Base-by-base conservation (phyloP, 2,797 vertebrate genomes). In the Lophura swinhoii region DNA sequence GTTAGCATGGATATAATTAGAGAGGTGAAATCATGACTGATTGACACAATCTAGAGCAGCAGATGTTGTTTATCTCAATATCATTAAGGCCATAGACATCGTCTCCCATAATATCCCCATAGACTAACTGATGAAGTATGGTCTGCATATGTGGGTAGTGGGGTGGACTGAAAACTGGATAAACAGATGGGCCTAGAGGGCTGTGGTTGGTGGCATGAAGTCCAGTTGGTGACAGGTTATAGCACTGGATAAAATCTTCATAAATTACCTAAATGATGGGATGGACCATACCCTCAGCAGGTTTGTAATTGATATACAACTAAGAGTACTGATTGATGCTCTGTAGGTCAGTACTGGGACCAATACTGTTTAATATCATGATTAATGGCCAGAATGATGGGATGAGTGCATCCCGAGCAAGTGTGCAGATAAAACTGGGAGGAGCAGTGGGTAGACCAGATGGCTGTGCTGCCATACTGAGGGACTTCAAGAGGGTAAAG, bases 91-190 rank as follows among this genome's bases (percentile, higher is more conserved):
- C 79, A 58, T 58, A 64, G 11, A 33, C 14, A 11, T 9, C 13
- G 10, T 43, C 21, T n/a, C 10, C 44, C 24, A 2, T 43, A 75
- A 67, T 15, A 63, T 24, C 29, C 16, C 62, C 39, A 29, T 29
- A 8, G 5, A 58, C 14, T 84, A 79, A 64, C 24, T 24, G 7
- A 56, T 17, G 5, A 75, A 92, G 22, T n/a, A 16, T 1, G 3
- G 22, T 12, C 14, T 35, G 66, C 10, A 1, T 43, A 63, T 41
- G 9, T 10, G 9, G 23, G 39, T 12, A 5, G 0, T 10, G 10
- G 26, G 4, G 10, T 15, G 12, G 43, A 74, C 10, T 22, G 44
- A 73, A 56, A 24, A 46, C 28, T 16, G 12, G 16, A 28, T 31
- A 22, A 69, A 29, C 9, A 55, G 20, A 26, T 71, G 15, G 5